phyloP scores from a whole-genome alignment of 2,113 vertebrate species.

The Raja brachyura region DNA sequence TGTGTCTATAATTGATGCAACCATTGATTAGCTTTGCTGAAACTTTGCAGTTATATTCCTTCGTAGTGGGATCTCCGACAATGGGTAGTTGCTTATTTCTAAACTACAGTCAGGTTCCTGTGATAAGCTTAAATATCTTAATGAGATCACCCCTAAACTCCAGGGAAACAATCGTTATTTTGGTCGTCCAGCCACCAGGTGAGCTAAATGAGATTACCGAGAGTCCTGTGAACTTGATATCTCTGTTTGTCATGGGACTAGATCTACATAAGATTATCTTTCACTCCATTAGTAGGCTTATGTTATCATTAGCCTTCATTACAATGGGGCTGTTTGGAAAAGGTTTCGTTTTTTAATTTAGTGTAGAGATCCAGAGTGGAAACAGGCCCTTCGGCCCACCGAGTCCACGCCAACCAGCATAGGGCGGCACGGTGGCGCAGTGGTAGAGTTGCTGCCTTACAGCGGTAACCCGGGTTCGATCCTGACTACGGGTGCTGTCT shows the following conservation, averaged over 20 bases:
- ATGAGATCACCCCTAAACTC: neutral
- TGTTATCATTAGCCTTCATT: neutral
- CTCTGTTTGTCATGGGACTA: neutral
- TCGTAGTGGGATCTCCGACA: neutral
- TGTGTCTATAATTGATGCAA: too few species aligned
- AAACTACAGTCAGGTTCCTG: neutral
- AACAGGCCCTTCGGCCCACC: too few species aligned
- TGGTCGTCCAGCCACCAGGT: neutral
- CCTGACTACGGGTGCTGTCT: too few species aligned
- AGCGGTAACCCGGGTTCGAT: too few species aligned
- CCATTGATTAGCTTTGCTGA: neutral
- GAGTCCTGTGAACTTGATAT: neutral
- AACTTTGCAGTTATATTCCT: neutral
- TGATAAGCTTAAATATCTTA: neutral
- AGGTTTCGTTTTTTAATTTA: too few species aligned
- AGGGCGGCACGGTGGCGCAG: too few species aligned
- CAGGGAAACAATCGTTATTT: too few species aligned
- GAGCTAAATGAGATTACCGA: neutral
- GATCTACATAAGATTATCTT: neutral
- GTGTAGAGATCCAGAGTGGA: too few species aligned
- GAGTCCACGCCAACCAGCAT: too few species aligned
- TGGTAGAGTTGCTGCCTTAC: too few species aligned
- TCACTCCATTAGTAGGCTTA: neutral
- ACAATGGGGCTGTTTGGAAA: neutral
- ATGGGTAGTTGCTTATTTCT: neutral